These are phyloP conservation scores for Drosophila meridionalis DNA, from an alignment of 2,888 invertebrate species.

Conservation along the genomic window DNA sequence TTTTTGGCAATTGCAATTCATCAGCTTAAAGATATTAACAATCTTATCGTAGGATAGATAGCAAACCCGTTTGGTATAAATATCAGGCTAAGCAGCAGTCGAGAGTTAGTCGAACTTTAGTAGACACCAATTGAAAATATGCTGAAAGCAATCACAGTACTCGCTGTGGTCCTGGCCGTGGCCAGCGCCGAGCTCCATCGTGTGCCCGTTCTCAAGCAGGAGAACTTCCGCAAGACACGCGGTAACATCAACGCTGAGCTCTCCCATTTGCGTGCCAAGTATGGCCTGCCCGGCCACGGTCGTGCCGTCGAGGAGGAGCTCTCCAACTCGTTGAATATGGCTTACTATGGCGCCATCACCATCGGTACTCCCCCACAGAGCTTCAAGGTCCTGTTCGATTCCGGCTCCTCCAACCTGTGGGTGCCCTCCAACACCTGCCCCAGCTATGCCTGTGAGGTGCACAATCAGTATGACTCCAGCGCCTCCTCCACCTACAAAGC, in stretches of 20 bases:
- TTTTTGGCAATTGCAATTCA: neutral
- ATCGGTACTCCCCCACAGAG: constrained; percentile 96
- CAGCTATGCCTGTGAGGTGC: constrained; percentile 94
- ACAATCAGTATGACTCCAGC: constrained; percentile 95
- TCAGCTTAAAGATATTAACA: constrained; percentile 38
- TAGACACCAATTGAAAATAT: constrained; percentile 57
- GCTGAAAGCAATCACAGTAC: constrained; percentile 54
- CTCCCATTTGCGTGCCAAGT: constrained; percentile 56
- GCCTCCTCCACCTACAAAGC: constrained; percentile 92
- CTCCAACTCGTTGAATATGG: constrained; percentile 96
- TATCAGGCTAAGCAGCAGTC: constrained; percentile 22
- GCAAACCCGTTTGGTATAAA: constrained; percentile 40
- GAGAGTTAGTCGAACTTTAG: constrained; percentile 61
- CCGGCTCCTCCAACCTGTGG: constrained; percentile 99
- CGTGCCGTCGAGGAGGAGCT: constrained; percentile 83
- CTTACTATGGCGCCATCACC: constrained; percentile 96
- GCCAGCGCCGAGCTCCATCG: constrained; percentile 72
- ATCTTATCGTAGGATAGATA: constrained; percentile 45
- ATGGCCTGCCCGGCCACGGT: constrained; percentile 27
- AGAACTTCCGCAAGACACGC: constrained; percentile 69
- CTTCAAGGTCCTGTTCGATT: constrained; percentile 98
- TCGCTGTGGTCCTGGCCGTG: constrained; percentile 66
- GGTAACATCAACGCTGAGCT: constrained; percentile 61
- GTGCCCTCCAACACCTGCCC: constrained; percentile 97
- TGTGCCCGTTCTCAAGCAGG: constrained; percentile 68